A percentile compares a stretch with the other conserved stretches of the same genome.
Evolutionary conservation across 2,888 invertebrate genomes (phyloP).

Genomic region (Stenodera caucasica): DNA sequence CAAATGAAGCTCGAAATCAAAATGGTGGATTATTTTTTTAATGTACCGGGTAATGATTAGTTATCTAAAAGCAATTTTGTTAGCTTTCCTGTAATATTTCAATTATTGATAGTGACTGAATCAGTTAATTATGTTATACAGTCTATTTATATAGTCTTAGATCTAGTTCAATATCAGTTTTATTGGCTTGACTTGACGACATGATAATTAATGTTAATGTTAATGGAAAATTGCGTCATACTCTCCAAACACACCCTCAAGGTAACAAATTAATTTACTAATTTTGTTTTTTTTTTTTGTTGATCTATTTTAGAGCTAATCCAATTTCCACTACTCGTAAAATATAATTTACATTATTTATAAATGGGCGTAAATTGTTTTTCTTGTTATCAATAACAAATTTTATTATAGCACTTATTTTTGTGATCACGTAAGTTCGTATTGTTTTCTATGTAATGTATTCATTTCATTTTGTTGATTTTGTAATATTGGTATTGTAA

Average conservation of each 20-base stretch:
- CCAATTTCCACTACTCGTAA: constrained; percentile 12
- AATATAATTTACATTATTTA: constrained; percentile 14
- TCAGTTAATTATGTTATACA: constrained; percentile 13
- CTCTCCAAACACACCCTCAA: constrained; percentile 11
- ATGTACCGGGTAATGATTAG: too few relatives aligned
- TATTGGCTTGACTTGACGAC: constrained; percentile 12
- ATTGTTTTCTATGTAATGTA: constrained; percentile 41
- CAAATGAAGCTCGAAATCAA: too few relatives aligned
- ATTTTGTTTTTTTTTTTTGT: too few relatives aligned
- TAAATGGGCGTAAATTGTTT: constrained; percentile 9
- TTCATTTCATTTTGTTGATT: constrained; percentile 42
- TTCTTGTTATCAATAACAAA: background rate
- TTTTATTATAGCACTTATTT: constrained; percentile 9
- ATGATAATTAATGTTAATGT: constrained; percentile 12
- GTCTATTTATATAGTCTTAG: constrained; percentile 7
- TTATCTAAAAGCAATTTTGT: too few relatives aligned
- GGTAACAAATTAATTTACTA: constrained; percentile 22
- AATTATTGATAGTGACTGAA: background rate
- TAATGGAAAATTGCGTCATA: constrained; percentile 8
- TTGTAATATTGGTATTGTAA: constrained; percentile 49
- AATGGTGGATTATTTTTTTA: too few relatives aligned
- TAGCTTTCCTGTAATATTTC: too few relatives aligned
- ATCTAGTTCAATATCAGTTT: constrained; percentile 11
- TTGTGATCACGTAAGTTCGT: constrained; percentile 46
- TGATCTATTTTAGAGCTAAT: background rate